Conservation (phyloP, 2,888 invertebrate genomes). For the Tiliacea aurago region DNA sequence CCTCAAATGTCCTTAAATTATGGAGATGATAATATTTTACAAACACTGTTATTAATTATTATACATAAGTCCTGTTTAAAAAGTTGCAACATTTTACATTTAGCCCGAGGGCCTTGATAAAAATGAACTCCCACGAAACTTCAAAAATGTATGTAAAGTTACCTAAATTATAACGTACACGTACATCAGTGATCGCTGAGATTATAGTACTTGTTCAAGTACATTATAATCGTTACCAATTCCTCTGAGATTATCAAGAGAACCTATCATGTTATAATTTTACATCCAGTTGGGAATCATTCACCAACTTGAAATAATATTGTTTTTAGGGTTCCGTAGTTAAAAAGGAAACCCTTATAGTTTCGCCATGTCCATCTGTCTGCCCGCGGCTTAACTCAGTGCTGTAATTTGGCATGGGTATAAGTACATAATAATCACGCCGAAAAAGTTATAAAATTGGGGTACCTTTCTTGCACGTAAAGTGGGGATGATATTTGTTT, state of each 20-base stretch:
- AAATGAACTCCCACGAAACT: neutral
- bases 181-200: neutral
- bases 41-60: neutral
- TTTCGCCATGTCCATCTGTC: too few species aligned
- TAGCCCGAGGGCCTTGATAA: neutral
- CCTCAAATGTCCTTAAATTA: neutral
- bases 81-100: neutral
- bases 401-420: too few species aligned
- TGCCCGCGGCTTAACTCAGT: too few species aligned
- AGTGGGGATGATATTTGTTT: too few species aligned
- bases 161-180: constrained; percentile 17
- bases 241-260: neutral
- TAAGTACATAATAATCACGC: too few species aligned
- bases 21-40: neutral
- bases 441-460: too few species aligned
- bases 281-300: neutral
- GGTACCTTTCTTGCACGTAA: too few species aligned
- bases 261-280: neutral
- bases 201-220: constrained; percentile 4
- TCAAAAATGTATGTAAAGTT: constrained; percentile 4
- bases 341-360: too few species aligned
- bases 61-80: constrained; percentile 2
- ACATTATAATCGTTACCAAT: constrained; percentile 2
- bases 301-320: neutral
- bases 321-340: too few species aligned